Percentiles rank a stretch among this genome's conserved stretches.
Conservation (phyloP, 2,113 vertebrate genomes). For the Solenodon paradoxus region DNA sequence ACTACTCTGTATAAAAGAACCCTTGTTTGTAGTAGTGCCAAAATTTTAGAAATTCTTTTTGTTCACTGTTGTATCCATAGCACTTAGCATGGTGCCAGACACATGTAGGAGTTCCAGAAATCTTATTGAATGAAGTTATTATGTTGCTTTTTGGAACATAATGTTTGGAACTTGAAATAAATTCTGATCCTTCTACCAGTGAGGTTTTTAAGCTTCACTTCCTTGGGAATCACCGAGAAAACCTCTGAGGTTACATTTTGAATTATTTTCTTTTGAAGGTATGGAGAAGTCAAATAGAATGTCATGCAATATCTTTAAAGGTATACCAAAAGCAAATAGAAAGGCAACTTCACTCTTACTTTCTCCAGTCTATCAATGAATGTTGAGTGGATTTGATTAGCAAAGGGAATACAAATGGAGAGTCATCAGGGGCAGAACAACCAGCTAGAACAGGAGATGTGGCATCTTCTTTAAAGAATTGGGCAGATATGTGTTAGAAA, state of each 20-base stretch:
- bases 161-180: constrained; percentile 17
- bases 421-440: neutral
- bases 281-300: neutral
- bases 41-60: constrained; percentile 12
- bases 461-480: neutral
- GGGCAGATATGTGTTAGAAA: neutral
- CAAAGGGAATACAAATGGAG: neutral
- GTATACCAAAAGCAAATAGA: neutral
- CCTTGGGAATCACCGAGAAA: neutral
- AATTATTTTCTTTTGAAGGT: neutral
- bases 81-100: neutral
- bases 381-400: neutral
- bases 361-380: neutral
- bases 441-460: neutral
- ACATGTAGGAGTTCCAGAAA: neutral
- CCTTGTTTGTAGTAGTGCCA: neutral
- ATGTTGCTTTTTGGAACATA: neutral
- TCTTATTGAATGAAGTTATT: constrained; percentile 3
- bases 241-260: constrained; percentile 1
- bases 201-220: neutral
- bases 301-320: neutral
- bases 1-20: neutral
- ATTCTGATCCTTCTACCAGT: neutral
- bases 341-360: neutral
- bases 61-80: neutral